Evolutionary conservation across 2,113 vertebrate species (phyloP).

Genomic region (Corythornis vintsioides): DNA sequence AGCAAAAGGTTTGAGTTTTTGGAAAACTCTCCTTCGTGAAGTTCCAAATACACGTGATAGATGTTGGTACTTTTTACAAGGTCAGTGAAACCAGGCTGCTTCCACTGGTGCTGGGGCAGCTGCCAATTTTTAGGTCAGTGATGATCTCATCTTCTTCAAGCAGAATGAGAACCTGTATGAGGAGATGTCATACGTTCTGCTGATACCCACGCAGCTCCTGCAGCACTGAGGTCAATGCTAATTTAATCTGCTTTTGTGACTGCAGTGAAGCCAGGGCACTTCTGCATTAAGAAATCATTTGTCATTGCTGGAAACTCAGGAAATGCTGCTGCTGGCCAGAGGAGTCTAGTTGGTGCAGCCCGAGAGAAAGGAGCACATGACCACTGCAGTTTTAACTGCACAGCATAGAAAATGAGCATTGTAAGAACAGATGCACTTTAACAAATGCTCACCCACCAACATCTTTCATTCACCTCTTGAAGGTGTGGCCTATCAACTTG

Average conservation of each 20-base stretch:
- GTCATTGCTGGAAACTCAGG: constrained; percentile 59
- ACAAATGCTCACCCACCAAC: neutral
- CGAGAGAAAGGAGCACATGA: neutral
- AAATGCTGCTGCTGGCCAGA: constrained; percentile 19
- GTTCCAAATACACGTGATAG: neutral
- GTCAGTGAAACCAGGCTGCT: constrained; percentile 36
- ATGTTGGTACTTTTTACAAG: constrained; percentile 43
- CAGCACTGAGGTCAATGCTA: constrained; percentile 64
- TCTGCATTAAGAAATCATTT: constrained; percentile 54
- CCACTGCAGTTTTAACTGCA: constrained; percentile 18
- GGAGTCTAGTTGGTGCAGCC: neutral
- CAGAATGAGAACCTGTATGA: constrained; percentile 33
- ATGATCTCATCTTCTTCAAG: constrained; percentile 64
- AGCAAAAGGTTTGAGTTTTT: constrained; percentile 20
- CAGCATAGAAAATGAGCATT: neutral
- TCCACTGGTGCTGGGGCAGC: constrained; percentile 21
- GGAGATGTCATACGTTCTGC: neutral
- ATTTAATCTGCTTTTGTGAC: constrained; percentile 63
- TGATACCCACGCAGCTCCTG: neutral
- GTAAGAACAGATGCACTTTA: constrained; percentile 13
- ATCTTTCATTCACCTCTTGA: constrained; percentile 6
- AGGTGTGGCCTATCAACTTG: neutral
- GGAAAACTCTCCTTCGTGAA: constrained; percentile 11
- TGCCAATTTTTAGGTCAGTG: constrained; percentile 69
- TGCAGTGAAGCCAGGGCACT: constrained; percentile 44